Percentiles rank a stretch among this genome's conserved stretches.
phyloP scores from a whole-genome alignment of 2,888 invertebrate species.

The Sicus ferrugineus region DNA sequence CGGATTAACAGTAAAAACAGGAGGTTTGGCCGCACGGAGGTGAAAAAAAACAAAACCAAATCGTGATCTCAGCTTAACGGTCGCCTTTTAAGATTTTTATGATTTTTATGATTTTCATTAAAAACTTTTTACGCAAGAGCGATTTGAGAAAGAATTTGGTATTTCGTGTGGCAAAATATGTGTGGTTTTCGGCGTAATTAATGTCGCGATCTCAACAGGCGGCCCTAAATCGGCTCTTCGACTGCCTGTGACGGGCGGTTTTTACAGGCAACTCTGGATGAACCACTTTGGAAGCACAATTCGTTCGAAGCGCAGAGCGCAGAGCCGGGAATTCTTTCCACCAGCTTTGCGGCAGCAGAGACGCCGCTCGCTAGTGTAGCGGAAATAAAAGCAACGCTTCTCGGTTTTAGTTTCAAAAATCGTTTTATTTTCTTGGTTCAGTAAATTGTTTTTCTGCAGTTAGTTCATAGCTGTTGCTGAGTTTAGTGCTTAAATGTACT shows the following conservation, averaged over 20 bases:
- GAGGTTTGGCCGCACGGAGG: constrained; percentile 60
- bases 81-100: no score
- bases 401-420: constrained; percentile 40
- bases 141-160: no score
- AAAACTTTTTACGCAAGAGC: no score
- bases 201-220: no score
- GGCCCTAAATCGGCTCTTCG: no score
- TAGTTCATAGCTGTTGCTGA: constrained; percentile 24
- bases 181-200: no score
- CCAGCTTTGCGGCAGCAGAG: no score
- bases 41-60: constrained; percentile 39
- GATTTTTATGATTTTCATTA: no score
- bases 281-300: constrained; percentile 61
- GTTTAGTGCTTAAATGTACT: constrained; percentile 35
- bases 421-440: constrained; percentile 32
- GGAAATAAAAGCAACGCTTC: constrained; percentile 36
- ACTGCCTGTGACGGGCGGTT: not conserved
- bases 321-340: no score
- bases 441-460: constrained; percentile 32
- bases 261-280: not conserved
- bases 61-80: no score
- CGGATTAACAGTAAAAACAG: constrained; percentile 50
- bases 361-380: not conserved
- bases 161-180: no score
- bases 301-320: constrained; percentile 43